Base-by-base conservation (phyloP, 2,113 vertebrate species). In the Cyanocitta stelleri region DNA sequence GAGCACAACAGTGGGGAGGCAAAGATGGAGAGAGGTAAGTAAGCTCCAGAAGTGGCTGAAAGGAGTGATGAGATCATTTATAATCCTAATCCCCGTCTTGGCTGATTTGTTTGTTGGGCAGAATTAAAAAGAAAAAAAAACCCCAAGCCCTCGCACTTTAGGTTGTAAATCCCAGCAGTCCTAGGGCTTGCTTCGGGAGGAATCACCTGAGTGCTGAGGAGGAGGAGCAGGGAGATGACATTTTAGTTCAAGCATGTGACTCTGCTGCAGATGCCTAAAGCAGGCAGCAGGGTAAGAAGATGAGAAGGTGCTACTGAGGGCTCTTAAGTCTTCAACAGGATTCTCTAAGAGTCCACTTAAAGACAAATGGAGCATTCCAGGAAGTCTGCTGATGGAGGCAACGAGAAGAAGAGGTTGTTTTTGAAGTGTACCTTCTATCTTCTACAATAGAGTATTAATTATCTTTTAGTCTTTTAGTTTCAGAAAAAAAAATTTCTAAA, bases 311-410 rank as follows among this genome's bases (percentile, higher is more conserved):
- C 72, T n/a, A 43, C 49, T 87, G 80, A 97, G 94, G 44, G 78
- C 89, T 95, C 95, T 97, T 86, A 87, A 90, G 55, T 30, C 84
- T 95, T 96, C 54, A 15, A 46, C 1, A 7, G 72, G 54, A 73
- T 88, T 84, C 83, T 92, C 44, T 37, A 46, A 61, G 80, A 85
- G 85, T 68, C 89, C 74, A 85, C 95, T 97, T 89, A 75, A 56
- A 95, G 74, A 46, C 54, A 79, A 93, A 96, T 92, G 80, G 81
- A 95, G 58, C 90, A 91, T 86, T 97, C 72, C 85, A 88, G 93
- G 87, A 96, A 96, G 91, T 93, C 79, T 81, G 78, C 43, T 95
- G 87, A 75, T 69, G 37, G 15, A 85, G 87, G 54, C 27, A 86
- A 30, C 33, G 44, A 95, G 79, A 87, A 95, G 79, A 87, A 24